Evolutionary conservation across 2,113 vertebrate genomes (phyloP), one percentile per base, ranked within the genome.

Genomic region (Puma concolor): DNA sequence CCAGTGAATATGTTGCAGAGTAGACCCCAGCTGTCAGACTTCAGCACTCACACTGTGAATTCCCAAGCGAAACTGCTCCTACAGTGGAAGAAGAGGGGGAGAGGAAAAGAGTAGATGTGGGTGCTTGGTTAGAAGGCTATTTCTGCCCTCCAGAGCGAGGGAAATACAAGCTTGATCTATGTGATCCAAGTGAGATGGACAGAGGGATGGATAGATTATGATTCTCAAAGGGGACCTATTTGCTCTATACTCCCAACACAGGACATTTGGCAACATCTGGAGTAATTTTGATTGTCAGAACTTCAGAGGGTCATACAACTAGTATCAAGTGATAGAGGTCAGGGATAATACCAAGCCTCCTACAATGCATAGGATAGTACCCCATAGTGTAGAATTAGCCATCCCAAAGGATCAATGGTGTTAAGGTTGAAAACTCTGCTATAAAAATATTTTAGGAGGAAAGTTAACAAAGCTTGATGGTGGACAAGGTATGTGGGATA

Each of bases 151-250:
- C 57, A 66, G 11, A 1, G 12, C 4, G 41, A 25, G 29, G 16
- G 36, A 64, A 3, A n/a, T 6, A 12, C 31, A 17, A 76, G 12
- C 13, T 17, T 6, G 5, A 23, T n/a, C 52, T 54, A 1, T 19
- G 7, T 14, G 4, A 23, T 12, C 12, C 48, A 95, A 17, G 13
- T 57, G 41, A 88, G 8, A 31, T 41, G 54, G 15, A 44, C 3
- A 50, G 27, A 71, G 0, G 10, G 11, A 36, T 4, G 1, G 21
- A 11, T 69, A 1, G 7, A 25, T 17, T 50, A 23, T 38, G 23
- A 12, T 33, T 72, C 31, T 25, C 21, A 74, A 23, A 3, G 19
- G n/a, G 29, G 16, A 91, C 14, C 5, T 7, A 54, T 57, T 67
- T 89, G 11, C n/a, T 19, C 4, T 81, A 3, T 41, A 29, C 3